Percentiles rank a stretch among this genome's conserved stretches.
These are phyloP conservation scores for Halcyon chelicuti DNA, from an alignment of 2,797 vertebrate species.

Conservation along the genomic window DNA sequence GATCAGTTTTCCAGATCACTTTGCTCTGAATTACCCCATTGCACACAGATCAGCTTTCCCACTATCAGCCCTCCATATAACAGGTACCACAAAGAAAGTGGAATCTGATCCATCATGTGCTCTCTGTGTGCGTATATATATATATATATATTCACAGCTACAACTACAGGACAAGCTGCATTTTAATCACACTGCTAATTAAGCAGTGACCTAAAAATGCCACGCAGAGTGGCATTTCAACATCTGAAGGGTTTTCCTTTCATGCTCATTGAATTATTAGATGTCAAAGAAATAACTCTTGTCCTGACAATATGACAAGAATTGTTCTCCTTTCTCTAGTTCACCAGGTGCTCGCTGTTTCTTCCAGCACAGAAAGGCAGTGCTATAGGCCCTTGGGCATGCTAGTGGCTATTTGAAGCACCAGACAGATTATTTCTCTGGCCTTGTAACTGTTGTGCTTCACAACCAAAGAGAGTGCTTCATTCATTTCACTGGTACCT, in stretches of 20 bases:
- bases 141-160: not conserved
- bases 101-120: not conserved
- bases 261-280: not conserved
- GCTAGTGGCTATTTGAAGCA: not conserved
- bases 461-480: not conserved
- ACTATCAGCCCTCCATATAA: not conserved
- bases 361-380: not conserved
- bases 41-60: not conserved
- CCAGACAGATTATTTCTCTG: not conserved
- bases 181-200: conserved; percentile 23
- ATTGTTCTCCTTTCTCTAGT: not conserved
- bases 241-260: conserved; percentile 10
- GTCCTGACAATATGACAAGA: not conserved
- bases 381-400: not conserved
- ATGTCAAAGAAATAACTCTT: conserved; percentile 9
- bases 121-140: not conserved
- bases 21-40: not conserved
- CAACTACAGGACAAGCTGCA: not conserved
- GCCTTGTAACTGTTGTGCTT: not conserved
- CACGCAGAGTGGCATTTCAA: not conserved
- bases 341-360: not conserved
- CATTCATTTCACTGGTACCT: not conserved
- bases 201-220: conserved; percentile 30
- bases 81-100: not conserved
- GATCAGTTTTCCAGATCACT: not conserved